Conservation (phyloP, 2,113 vertebrate genomes). For the Crypturellus undulatus region DNA sequence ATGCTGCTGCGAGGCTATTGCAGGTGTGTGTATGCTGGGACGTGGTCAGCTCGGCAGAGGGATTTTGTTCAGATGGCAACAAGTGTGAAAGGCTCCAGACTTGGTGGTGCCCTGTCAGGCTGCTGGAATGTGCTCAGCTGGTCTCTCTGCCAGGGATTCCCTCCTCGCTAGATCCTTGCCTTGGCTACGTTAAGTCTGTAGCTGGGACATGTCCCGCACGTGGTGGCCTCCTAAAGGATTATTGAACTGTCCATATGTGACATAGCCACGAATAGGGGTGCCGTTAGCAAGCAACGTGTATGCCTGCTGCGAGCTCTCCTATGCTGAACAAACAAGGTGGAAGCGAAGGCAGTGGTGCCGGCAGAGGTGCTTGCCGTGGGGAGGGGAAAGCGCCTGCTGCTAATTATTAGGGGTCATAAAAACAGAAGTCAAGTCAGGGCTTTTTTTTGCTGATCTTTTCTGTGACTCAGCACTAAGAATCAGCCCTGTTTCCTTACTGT, state of each 20-base stretch:
- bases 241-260: slow-evolving; percentile 7
- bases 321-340: neutral
- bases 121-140: neutral
- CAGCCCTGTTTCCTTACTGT: neutral
- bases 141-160: neutral
- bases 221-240: neutral
- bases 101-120: neutral
- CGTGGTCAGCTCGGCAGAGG: too few species aligned
- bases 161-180: neutral
- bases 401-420: neutral
- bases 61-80: neutral
- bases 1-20: neutral
- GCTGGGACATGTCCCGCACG: neutral
- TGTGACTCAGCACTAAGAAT: neutral
- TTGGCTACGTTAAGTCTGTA: neutral
- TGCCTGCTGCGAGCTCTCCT: neutral
- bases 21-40: neutral
- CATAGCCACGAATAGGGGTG: slow-evolving; percentile 41
- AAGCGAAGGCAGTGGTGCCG: neutral
- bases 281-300: neutral
- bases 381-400: neutral
- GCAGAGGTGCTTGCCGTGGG: neutral
- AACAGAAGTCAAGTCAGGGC: neutral
- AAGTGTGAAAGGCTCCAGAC: neutral
- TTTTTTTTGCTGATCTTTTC: neutral